Evolutionary conservation across 2,113 vertebrate genomes (phyloP), one percentile per base, ranked within the genome.

Genomic region (Burhinus bistriatus): DNA sequence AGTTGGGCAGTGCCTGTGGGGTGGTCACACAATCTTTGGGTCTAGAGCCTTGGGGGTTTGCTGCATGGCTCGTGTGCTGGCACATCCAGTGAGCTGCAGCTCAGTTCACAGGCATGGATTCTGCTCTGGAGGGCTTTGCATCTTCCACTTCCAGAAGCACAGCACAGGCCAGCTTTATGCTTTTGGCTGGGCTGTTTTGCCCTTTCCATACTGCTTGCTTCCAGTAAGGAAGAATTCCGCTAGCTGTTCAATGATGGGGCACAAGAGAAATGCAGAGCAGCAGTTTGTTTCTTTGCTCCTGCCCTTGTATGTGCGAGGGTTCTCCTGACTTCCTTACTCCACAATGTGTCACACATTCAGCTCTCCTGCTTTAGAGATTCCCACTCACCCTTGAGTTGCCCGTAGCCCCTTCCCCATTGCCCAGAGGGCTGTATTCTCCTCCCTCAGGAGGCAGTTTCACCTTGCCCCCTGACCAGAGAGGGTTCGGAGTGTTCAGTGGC

Each of bases 321-420:
- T 45, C 17, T 59, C 76, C 52, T 1, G 2, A 38, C 77, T 55
- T 55, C 45, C 25, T 83, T 10, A 6, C 62, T 76, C 23, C 22
- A 19, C 7, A 4, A 51, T 51, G 44, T 69, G 57, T 58, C 68
- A 32, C 42, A 36, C 12, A 21, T 49, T 68, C 29, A n/a, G 20
- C 32, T 69, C 11, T 78, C 23, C 65, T 61, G 14, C 45, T 73
- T 86, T 52, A 54, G 44, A 86, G 38, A 61, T 61, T 61, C 36
- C 19, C 1, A 1, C 9, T 62, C 7, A 57, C 57, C 27, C 36
- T 23, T 45, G 83, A 45, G n/a, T 44, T 1, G 0, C 23, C 30
- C 4, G 0, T 17, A 61, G 12, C 12, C 21, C 8, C 15, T 72
- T 83, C 9, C 30, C 17, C 18, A 25, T 83, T 83, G 20, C n/a